Conservation (phyloP, 2,797 vertebrate genomes). For the Bovichtus diacanthus region DNA sequence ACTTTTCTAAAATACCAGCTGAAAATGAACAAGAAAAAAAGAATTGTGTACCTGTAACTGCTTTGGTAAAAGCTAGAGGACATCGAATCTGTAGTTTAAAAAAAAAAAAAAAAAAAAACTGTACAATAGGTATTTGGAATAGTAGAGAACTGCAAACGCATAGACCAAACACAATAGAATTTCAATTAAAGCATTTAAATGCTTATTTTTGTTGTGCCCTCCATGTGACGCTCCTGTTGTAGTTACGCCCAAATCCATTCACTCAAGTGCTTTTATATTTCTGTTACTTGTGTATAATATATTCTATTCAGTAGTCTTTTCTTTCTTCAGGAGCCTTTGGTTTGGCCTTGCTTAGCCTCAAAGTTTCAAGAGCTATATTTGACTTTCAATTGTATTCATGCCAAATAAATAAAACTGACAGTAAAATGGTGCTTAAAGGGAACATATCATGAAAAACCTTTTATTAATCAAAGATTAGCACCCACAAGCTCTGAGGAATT, state of each 20-base stretch:
- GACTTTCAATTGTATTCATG: not conserved
- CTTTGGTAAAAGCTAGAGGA: not conserved
- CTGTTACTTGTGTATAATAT: slow-evolving; percentile 4
- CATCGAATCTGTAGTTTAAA: too few relatives aligned
- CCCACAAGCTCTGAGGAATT: not conserved
- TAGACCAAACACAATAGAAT: not conserved
- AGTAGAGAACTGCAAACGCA: not conserved
- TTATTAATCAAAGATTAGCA: not conserved
- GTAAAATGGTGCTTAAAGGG: not conserved
- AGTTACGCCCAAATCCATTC: slow-evolving; percentile 14
- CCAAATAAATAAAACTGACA: not conserved
- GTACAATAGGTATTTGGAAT: not conserved
- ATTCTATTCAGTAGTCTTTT: slow-evolving; percentile 22
- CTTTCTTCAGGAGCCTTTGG: slow-evolving; percentile 40
- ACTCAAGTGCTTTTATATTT: slow-evolving; percentile 8
- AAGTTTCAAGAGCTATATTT: not conserved
- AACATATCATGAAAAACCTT: not conserved
- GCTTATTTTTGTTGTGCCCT: not conserved
- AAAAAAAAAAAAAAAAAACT: too few relatives aligned
- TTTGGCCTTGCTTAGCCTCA: slow-evolving; percentile 26
- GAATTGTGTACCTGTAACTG: not conserved
- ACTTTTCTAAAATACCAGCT: not conserved
- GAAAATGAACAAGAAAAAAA: not conserved
- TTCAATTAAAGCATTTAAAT: not conserved
- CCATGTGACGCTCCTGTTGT: not conserved